Base-by-base conservation (phyloP, 1,140 invertebrate species). In the Lordiphosa mommai region DNA sequence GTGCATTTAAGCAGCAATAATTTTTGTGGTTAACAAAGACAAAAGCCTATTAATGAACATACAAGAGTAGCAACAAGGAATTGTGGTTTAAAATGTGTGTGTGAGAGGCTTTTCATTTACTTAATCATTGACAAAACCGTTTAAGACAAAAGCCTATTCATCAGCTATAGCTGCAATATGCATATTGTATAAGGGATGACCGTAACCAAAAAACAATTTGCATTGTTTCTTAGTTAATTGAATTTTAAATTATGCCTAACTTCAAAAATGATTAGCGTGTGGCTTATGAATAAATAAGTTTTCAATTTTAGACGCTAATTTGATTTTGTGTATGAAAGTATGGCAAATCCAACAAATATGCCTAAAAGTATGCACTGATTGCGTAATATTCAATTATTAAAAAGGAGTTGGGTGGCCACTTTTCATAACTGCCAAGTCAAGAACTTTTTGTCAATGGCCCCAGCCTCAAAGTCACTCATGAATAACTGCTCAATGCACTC, bases 21-120 rank as follows among this genome's bases (percentile, higher is more conserved):
- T 82, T 84, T 79, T 84, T 82, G 77, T 60, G 77, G 77, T 84
- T 70, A 69, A 67, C 77, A 82, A 72, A 82, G 70, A 82, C 77
- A 82, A 82, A 82, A 84, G 76, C 76, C 77, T 84, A 82, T 82
- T 84, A 82, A 82, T 84, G 76, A 76, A 82, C 77, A 72, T 33
- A 68, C 55, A 58, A 44, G 23, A 30, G 10, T 33, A 46, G 47
- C 60, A 69, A 56, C 41, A 41, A 17, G 60, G 38, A 58, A 23
- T 33, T 72, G 63, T 47, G 61, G 57, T 41, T 48, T n/a, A n/a
- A 43, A 47, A 36, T 51, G 16, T 56, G 48, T 41, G 16, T n/a
- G 14, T 64, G 37, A 58, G 34, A 20, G 50, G 57, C 74, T 67
- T 73, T 80, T 80, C 66, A 80, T 84, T 67, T 72, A 76, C 68